These are phyloP conservation scores for Rhogogaster chlorosoma DNA, from an alignment of 2,888 invertebrate genomes.

Conservation along the genomic window DNA sequence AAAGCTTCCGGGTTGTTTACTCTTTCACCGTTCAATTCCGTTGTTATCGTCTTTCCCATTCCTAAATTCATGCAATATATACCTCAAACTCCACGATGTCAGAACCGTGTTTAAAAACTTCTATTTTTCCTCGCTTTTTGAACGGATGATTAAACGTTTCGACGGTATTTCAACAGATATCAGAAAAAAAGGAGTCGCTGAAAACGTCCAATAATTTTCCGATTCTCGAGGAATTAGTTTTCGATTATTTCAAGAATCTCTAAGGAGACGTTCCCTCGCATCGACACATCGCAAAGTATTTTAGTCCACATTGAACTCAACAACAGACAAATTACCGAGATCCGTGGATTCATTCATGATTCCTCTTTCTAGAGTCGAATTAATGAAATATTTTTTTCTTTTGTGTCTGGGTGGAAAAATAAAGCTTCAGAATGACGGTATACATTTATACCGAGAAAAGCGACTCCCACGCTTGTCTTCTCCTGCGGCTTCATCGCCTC, in stretches of 20 bases:
- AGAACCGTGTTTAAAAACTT: background rate
- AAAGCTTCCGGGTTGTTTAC: conserved; percentile 41
- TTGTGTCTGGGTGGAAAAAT: background rate
- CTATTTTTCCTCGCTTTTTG: conserved; percentile 8
- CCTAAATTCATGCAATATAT: background rate
- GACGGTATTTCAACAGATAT: background rate
- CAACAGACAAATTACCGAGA: background rate
- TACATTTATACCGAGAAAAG: background rate
- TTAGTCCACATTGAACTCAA: background rate
- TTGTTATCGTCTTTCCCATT: conserved; percentile 18
- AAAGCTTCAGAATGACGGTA: background rate
- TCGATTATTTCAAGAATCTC: background rate
- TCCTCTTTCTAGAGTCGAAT: background rate
- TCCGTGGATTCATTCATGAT: background rate
- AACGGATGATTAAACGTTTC: background rate
- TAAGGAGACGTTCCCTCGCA: background rate
- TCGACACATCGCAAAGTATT: background rate
- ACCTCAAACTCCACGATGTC: background rate
- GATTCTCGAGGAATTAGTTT: background rate
- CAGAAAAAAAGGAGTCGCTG: background rate
- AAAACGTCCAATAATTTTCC: background rate
- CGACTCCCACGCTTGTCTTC: background rate
- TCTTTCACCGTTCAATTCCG: conserved; percentile 32
- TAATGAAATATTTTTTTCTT: background rate
- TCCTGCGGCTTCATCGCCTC: background rate